These are phyloP conservation scores for Tanytarsus gracilentus DNA, from an alignment of 2,888 invertebrate species.

Conservation along the genomic window DNA sequence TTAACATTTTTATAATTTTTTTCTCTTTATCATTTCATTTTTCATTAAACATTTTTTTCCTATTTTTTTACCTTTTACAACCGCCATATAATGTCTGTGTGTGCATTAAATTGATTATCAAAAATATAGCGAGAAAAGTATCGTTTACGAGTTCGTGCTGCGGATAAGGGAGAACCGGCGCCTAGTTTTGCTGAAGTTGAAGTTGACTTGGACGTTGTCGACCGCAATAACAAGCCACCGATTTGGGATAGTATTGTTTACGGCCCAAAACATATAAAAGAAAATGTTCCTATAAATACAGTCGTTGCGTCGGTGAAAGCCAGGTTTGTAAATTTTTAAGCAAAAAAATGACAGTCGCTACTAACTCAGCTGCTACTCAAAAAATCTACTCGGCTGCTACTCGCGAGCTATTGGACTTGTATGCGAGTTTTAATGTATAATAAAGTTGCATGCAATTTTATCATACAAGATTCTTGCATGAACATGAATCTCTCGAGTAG, in stretches of 20 bases:
- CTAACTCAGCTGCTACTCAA: slow-evolving; percentile 8
- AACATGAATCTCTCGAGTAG: neutral
- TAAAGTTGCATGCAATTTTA: neutral
- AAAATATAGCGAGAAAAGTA: slow-evolving; percentile 79
- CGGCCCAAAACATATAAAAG: slow-evolving; percentile 96
- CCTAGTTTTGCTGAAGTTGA: slow-evolving; percentile 91
- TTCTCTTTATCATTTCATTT: slow-evolving; percentile 24
- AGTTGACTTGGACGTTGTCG: slow-evolving; percentile 96
- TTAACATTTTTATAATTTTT: slow-evolving; percentile 18
- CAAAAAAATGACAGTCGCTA: slow-evolving; percentile 6
- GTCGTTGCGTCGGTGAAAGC: slow-evolving; percentile 97
- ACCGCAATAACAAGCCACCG: slow-evolving; percentile 96
- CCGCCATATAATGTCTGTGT: slow-evolving; percentile 25
- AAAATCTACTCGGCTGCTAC: slow-evolving; percentile 9
- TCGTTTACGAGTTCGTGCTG: slow-evolving; percentile 91
- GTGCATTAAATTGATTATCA: neutral
- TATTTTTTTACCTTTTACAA: slow-evolving; percentile 9
- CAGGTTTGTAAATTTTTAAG: slow-evolving; percentile 70
- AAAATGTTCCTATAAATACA: slow-evolving; percentile 98
- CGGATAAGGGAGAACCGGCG: slow-evolving; percentile 79
- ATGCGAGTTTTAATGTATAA: neutral
- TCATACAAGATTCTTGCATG: slow-evolving; percentile 10
- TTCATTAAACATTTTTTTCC: slow-evolving; percentile 13
- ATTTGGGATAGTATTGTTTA: slow-evolving; percentile 92
- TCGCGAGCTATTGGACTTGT: neutral